phyloP scores from a whole-genome alignment of 2,797 vertebrate genomes.

The Channallabes apus region DNA sequence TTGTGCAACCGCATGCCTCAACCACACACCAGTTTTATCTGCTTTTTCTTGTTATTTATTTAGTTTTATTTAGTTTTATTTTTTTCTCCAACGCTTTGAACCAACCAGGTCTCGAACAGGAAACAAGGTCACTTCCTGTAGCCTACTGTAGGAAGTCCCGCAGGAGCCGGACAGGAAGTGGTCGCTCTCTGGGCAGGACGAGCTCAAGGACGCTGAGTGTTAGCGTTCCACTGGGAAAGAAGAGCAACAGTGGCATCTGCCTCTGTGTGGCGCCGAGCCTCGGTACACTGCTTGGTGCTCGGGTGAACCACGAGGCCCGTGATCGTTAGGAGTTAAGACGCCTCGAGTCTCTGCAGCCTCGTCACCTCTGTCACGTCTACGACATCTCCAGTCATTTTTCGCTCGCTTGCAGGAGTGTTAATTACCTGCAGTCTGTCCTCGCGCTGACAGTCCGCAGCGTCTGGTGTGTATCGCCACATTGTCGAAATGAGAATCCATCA shows the following conservation, averaged over 20 bases:
- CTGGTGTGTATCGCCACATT: neutral
- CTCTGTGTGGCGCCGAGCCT: neutral
- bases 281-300: neutral
- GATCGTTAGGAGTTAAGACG: neutral
- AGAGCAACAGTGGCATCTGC: neutral
- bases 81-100: conserved; percentile 10
- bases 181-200: conserved; percentile 49
- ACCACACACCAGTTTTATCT: neutral
- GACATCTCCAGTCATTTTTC: conserved; percentile 10
- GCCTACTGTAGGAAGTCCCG: conserved; percentile 49
- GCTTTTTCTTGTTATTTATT: neutral
- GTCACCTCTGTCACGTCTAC: conserved; percentile 15
- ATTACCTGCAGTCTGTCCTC: conserved; percentile 21
- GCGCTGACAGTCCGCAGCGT: neutral
- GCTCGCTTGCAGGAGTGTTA: conserved; percentile 18
- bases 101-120: conserved; percentile 42
- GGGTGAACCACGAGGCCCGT: neutral
- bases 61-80: neutral
- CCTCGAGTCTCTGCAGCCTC: neutral
- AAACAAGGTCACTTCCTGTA: conserved; percentile 58
- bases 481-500: neutral
- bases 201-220: conserved; percentile 40
- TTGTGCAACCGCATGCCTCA: neutral
- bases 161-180: conserved; percentile 58
- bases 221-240: neutral